Evolutionary conservation across 1,140 invertebrate genomes (phyloP), one percentile per base, ranked within the genome.

Genomic region (Atta colombica): DNA sequence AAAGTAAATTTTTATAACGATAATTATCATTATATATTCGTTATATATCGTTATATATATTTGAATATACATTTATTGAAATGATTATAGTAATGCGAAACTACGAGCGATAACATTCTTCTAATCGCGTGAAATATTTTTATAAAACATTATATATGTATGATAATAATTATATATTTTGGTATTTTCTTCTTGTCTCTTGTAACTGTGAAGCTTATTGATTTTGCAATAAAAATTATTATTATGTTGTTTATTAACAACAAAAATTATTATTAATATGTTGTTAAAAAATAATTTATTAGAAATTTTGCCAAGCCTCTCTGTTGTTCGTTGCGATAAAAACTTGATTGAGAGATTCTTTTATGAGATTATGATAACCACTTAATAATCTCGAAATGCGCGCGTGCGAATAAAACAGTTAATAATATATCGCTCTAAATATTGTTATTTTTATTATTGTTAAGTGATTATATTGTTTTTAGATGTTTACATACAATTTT

Each of bases 311-410:
- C n/a, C 77, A 14, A 28, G 16, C 21, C 25, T 0, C 45, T 35
- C 16, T 35, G 49, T 14, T 31, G 21, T 35, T 28, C 16, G 10
- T 6, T 28, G 14, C 28, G 18, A 78, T 31, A 60, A 45, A 25
- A 65, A 65, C 14, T 78, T 18, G 45, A 16, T 78, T 35, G 25
- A 25, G 25, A 66, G 45, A 18, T 45, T 81, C 61, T 49, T 53
- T 35, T 16, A 75, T 61, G 61, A 89, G 71, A 66, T 75, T 72
- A 77, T 25, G 25, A 25, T 25, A 25, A 25, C 25, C 25, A 25
- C 25, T 25, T 25, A 25, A 25, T 25, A 25, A 25, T 25, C 25
- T 25, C 25, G 25, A 25, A 25, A 25, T 25, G 25, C 25, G 25
- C 25, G 66, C 58, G 7, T 53, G 7, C 6, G 7, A 39, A 39